These are phyloP conservation scores for Anguilla japonica DNA, from an alignment of 2,113 vertebrate genomes.

Conservation along the genomic window DNA sequence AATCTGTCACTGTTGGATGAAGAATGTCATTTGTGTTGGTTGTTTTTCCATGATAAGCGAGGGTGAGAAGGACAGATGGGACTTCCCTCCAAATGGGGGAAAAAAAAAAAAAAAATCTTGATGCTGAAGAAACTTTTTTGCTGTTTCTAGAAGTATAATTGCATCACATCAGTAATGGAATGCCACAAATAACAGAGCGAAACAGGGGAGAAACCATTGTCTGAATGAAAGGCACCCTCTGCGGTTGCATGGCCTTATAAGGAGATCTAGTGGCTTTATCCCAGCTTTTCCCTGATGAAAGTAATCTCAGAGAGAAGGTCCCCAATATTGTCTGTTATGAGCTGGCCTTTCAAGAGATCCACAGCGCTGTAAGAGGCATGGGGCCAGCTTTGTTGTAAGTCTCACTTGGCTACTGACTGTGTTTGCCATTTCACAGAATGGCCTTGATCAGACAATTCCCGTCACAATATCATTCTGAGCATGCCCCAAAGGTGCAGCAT, in stretches of 20 bases:
- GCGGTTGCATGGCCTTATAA: conserved; percentile 13
- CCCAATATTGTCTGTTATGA: conserved; percentile 22
- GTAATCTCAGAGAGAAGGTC: conserved; percentile 18
- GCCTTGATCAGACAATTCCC: conserved; percentile 17
- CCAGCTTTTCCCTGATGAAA: conserved; percentile 23
- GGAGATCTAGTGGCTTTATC: conserved; percentile 17
- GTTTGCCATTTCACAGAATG: not conserved
- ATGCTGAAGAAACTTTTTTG: not conserved
- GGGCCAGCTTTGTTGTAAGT: conserved; percentile 6
- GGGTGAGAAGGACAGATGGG: conserved; percentile 10
- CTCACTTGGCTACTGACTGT: conserved; percentile 21
- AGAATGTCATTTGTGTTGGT: conserved; percentile 24
- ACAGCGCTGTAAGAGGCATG: conserved; percentile 4
- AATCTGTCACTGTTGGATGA: conserved; percentile 35
- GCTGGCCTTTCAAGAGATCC: conserved; percentile 21
- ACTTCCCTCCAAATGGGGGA: not conserved
- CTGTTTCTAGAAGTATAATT: not conserved
- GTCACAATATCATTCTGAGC: conserved; percentile 23
- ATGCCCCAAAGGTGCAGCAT: conserved; percentile 20
- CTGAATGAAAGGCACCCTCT: not conserved
- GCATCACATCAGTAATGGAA: not conserved
- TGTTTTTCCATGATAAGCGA: conserved; percentile 13
- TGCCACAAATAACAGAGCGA: conserved; percentile 16
- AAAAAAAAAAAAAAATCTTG: conserved; percentile 12
- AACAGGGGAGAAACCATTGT: conserved; percentile 6